Base-by-base conservation (phyloP, 1,140 invertebrate species). In the Philopotamus ludificatus region DNA sequence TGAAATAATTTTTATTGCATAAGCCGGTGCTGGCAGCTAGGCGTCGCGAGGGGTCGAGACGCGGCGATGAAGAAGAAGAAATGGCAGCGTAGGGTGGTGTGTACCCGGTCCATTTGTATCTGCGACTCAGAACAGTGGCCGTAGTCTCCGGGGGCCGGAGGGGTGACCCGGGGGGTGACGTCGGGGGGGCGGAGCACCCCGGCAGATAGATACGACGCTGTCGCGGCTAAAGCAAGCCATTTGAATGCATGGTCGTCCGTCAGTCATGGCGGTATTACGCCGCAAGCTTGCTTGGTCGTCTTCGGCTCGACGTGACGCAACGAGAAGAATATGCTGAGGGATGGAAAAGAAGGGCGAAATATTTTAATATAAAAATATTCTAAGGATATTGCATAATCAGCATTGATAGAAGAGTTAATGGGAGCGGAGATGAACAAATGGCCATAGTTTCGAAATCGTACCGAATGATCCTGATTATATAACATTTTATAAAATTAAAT, bases 221-320 rank as follows among this genome's bases (percentile, higher is more conserved):
- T 70, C 68, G 68, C 72, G 75, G 78, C 74, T 80, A 84, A 85
- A 85, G 81, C 82, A 84, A 83, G 77, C 83, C 75, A 85, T 85
- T 85, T 84, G 84, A 85, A 85, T 85, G 84, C 84, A 85, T 85
- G 79, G 82, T 82, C 82, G 83, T 84, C 83, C 80, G 83, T 85
- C 84, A 85, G 79, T 84, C 83, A 83, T 76, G 79, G 76, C 78
- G 81, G 81, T 82, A 83, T 83, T 83, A 81, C 76, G 72, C 62
- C 65, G 73, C 75, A 70, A 63, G 72, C 71, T 71, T 65, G 61
- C 73, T 71, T 71, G 18, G 55, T 18, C 70, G 71, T 58, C 55
- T 54, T 50, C 67, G 71, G 23, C 73, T 67, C 25, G 71, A 70
- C 21, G 60, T 59, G 22, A 28, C 16, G 65, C 55, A 15, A 54